phyloP scores from a whole-genome alignment of 2,797 vertebrate species.

The Phrynocephalus guinanensis region DNA sequence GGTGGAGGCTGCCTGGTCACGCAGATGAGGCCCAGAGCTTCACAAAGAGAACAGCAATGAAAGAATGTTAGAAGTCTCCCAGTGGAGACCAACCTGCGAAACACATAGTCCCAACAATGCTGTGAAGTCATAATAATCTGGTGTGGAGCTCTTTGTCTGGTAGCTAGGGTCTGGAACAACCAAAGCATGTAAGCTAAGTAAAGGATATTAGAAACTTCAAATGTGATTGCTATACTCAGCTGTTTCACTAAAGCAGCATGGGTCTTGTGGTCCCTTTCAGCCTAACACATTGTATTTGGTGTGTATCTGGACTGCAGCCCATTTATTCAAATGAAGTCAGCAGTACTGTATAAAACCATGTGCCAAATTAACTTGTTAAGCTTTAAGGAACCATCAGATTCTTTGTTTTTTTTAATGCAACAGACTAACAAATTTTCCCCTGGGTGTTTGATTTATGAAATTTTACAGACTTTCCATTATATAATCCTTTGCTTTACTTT shows the following conservation, averaged over 20 bases:
- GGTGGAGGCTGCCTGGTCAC: slow-evolving; percentile 55
- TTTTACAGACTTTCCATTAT: neutral
- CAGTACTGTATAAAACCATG: too few species aligned
- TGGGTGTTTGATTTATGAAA: too few species aligned
- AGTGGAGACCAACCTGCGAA: neutral
- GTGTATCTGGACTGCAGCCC: too few species aligned
- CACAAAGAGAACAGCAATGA: neutral
- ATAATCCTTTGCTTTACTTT: neutral
- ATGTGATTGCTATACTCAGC: neutral
- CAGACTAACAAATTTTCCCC: too few species aligned
- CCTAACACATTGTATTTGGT: too few species aligned
- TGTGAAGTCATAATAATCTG: neutral
- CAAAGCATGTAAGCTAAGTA: neutral
- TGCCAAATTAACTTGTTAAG: too few species aligned
- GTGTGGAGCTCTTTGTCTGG: neutral
- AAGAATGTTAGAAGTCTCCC: fast-evolving
- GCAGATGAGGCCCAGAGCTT: slow-evolving; percentile 63
- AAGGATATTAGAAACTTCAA: neutral
- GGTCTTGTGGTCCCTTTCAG: too few species aligned
- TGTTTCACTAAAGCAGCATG: neutral
- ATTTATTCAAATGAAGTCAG: too few species aligned
- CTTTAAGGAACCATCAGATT: too few species aligned
- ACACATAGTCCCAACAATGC: neutral
- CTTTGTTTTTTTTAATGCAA: too few species aligned
- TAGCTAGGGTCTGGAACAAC: neutral